Conservation (phyloP, 2,888 invertebrate species). For the Ophion slaviceki region DNA sequence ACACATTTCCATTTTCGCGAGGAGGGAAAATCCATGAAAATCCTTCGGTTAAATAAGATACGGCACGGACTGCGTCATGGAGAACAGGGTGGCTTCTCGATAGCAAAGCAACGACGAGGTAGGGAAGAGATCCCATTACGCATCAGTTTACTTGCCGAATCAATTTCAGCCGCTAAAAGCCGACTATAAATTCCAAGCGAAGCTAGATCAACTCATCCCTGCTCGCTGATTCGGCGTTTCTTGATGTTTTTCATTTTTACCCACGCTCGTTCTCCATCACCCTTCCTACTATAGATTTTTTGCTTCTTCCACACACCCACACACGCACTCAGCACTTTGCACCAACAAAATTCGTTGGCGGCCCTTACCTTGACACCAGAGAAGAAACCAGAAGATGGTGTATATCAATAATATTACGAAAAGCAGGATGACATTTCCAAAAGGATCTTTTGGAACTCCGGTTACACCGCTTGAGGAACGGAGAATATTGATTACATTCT, state of each 20-base stretch:
- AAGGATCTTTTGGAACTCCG: constrained; percentile 7
- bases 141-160: constrained; percentile 79
- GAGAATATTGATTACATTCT: constrained; percentile 16
- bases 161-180: constrained; percentile 78
- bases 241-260: constrained; percentile 71
- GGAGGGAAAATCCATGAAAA: constrained; percentile 61
- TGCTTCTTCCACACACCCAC: background rate
- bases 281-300: constrained; percentile 6
- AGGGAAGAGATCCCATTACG: constrained; percentile 74
- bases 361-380: background rate
- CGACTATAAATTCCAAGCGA: constrained; percentile 76
- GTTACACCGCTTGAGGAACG: background rate
- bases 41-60: constrained; percentile 68
- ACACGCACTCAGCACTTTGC: background rate
- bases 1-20: constrained; percentile 23
- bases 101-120: constrained; percentile 49
- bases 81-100: constrained; percentile 48
- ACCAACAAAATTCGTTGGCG: background rate
- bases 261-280: background rate
- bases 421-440: constrained; percentile 22
- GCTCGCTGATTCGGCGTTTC: constrained; percentile 74
- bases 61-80: constrained; percentile 58
- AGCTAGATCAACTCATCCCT: constrained; percentile 69
- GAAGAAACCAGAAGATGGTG: background rate
- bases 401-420: constrained; percentile 16